These are phyloP conservation scores for Aleiodes leptofemur DNA, from an alignment of 2,888 invertebrate genomes.

Conservation along the genomic window DNA sequence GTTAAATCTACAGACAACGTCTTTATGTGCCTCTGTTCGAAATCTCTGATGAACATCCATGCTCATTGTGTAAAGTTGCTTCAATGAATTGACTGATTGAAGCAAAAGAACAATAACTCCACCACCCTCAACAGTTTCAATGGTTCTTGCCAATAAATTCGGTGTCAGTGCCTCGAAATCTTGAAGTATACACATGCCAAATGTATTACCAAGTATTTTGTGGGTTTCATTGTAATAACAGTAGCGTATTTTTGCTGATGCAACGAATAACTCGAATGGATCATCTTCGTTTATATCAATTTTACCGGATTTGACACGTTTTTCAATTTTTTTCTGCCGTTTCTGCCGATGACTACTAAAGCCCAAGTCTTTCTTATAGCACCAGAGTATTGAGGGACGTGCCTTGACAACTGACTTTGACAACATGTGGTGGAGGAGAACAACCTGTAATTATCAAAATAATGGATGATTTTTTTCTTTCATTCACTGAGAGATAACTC, in stretches of 20 bases:
- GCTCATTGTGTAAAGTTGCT: slow-evolving; percentile 95
- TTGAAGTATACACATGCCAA: slow-evolving; percentile 95
- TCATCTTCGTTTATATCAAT: slow-evolving; percentile 95
- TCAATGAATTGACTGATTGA: slow-evolving; percentile 89
- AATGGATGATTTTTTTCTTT: neutral
- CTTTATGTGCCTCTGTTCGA: slow-evolving; percentile 95
- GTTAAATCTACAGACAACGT: slow-evolving; percentile 95
- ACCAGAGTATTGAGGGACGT: slow-evolving; percentile 97
- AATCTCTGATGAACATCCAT: slow-evolving; percentile 99
- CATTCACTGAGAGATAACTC: neutral
- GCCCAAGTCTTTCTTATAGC: slow-evolving; percentile 90
- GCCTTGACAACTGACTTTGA: slow-evolving; percentile 95
- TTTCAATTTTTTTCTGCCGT: slow-evolving; percentile 87
- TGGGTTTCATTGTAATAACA: slow-evolving; percentile 99
- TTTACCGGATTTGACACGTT: slow-evolving; percentile 92
- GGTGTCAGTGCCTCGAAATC: slow-evolving; percentile 99
- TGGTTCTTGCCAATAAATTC: slow-evolving; percentile 95
- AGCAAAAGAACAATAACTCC: slow-evolving; percentile 94
- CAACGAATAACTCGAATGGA: slow-evolving; percentile 96
- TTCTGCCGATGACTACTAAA: slow-evolving; percentile 91
- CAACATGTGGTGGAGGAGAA: slow-evolving; percentile 97
- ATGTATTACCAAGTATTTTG: slow-evolving; percentile 97
- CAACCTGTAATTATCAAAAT: slow-evolving; percentile 80
- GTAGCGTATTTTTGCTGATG: slow-evolving; percentile 97
- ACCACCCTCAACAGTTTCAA: slow-evolving; percentile 99